Base-by-base conservation (phyloP, 1,140 invertebrate genomes). In the Orius insidiosus region DNA sequence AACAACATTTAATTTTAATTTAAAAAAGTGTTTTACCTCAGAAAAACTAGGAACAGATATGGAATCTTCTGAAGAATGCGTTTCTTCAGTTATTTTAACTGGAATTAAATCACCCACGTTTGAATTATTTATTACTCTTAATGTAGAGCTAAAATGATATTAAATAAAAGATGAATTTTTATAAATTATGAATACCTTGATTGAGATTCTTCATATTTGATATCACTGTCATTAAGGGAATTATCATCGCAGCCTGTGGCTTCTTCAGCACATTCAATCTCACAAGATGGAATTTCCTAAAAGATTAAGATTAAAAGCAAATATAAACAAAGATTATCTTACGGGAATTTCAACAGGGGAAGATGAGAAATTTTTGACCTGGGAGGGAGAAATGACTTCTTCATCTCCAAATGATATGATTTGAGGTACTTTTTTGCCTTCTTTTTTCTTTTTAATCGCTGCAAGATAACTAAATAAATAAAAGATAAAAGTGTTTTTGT, bases 371-470 rank as follows among this genome's bases (percentile, higher is more conserved):
- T 59, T 52, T 52, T 60, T 60, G 53, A 49, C 50, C 13, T 32
- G 3, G 31, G 34, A 9, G 11, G 33, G 24, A 6, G 32, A 24
- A 18, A 33, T 33, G 18, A 40, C 56, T 24, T 63, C 65, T 39
- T 72, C 68, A 42, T 75, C 70, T 56, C 75, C 74, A 59, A 77
- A 77, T 11, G 72, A 75, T 46, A 77, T 74, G 52, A 77, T 68
- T 50, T 75, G 68, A 1, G 69, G 62, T 34, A 65, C 64, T 46
- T 70, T 66, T 60, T 72, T 75, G 55, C 68, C 72, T 46, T 66
- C 71, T 40, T 59, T 70, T 44, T 65, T 68, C 32, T 70, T 16
- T 46, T 24, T 42, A 18, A 19, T 41, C 30, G 15, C 35, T 39
- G 16, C 3, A 42, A 40, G 37, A 9, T 14, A 4, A 11, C 7